phyloP scores from a whole-genome alignment of 2,888 invertebrate species.

The Drosophila colorata region DNA sequence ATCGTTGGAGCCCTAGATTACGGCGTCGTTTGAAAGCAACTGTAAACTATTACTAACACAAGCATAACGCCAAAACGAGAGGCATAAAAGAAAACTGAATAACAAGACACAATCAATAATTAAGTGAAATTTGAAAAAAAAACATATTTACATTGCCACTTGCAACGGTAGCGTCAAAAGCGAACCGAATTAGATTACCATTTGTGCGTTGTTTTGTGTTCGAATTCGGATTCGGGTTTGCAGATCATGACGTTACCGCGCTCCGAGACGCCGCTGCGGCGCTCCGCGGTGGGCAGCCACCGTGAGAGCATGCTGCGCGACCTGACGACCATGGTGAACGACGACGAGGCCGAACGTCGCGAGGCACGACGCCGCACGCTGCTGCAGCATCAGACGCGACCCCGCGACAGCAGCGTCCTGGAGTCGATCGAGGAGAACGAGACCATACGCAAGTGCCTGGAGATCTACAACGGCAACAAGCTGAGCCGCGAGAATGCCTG shows the following conservation, averaged over 20 bases:
- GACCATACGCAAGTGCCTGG: conserved; percentile 91
- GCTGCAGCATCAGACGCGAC: conserved; percentile 41
- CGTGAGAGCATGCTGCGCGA: conserved; percentile 68
- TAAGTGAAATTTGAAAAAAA: conserved; percentile 12
- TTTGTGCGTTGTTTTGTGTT: conserved; percentile 1
- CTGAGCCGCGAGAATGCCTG: conserved; percentile 96
- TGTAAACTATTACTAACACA: conserved; percentile 76
- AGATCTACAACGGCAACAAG: conserved; percentile 94
- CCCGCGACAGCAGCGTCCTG: conserved; percentile 49
- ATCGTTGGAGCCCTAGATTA: conserved; percentile 57
- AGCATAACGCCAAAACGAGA: conserved; percentile 37
- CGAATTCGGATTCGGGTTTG: conserved; percentile 2
- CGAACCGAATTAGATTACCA: conserved; percentile 9
- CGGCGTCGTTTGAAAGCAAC: conserved; percentile 77
- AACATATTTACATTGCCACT: not conserved
- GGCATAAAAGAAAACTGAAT: conserved; percentile 49
- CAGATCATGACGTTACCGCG: conserved; percentile 82
- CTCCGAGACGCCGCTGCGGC: conserved; percentile 82
- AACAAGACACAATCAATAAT: conserved; percentile 29
- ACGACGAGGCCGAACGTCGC: conserved; percentile 88
- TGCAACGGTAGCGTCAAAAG: not conserved
- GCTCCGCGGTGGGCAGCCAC: conserved; percentile 79
- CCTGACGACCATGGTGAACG: conserved; percentile 82
- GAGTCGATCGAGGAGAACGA: conserved; percentile 86
- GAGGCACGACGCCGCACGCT: conserved; percentile 83